phyloP scores from a whole-genome alignment of 2,888 invertebrate species.

The Stenurella melanura region DNA sequence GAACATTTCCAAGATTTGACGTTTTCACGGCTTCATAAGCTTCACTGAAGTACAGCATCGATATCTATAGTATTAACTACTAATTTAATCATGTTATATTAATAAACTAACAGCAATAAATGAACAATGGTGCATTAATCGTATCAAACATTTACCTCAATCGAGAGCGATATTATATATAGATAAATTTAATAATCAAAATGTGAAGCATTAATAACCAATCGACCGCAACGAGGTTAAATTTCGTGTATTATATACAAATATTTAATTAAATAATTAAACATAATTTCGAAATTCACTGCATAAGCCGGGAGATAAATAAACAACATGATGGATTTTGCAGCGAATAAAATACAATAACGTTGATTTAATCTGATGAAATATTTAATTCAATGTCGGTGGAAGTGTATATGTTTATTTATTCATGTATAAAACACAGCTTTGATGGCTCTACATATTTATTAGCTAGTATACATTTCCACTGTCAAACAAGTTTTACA shows the following conservation, averaged over 20 bases:
- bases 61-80: not conserved
- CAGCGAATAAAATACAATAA: slow-evolving; percentile 33
- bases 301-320: slow-evolving; percentile 27
- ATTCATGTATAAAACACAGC: slow-evolving; percentile 29
- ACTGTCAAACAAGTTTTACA: slow-evolving; percentile 20
- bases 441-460: slow-evolving; percentile 23
- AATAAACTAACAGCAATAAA: not conserved
- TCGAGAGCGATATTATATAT: slow-evolving; percentile 8
- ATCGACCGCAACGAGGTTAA: slow-evolving; percentile 11
- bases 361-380: slow-evolving; percentile 33
- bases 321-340: slow-evolving; percentile 34
- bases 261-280: slow-evolving; percentile 34
- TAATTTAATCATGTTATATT: not conserved
- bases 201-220: slow-evolving; percentile 9
- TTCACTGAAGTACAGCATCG: not conserved
- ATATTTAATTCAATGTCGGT: slow-evolving; percentile 37
- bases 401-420: slow-evolving; percentile 35
- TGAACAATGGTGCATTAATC: not conserved
- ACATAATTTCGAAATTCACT: slow-evolving; percentile 28
- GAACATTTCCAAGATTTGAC: too few relatives aligned
- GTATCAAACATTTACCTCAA: slow-evolving; percentile 24
- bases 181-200: slow-evolving; percentile 13
- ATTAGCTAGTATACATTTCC: slow-evolving; percentile 24
- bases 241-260: slow-evolving; percentile 30
- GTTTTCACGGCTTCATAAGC: too few relatives aligned